These are phyloP conservation scores for Fringilla coelebs DNA, from an alignment of 2,797 vertebrate species.

Conservation along the genomic window DNA sequence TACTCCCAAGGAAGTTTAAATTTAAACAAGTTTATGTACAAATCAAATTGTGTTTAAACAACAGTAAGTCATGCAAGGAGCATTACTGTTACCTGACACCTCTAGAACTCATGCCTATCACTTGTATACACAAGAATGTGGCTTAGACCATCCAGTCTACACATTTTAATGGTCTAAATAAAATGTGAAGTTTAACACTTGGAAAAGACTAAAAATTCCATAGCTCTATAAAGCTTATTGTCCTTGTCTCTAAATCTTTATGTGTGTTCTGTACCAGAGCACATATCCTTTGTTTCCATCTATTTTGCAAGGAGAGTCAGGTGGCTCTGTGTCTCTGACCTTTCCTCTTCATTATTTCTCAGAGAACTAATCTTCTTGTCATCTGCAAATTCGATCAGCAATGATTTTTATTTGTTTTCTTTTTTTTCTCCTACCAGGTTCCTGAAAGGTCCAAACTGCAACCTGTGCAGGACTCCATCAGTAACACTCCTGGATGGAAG, in stretches of 20 bases:
- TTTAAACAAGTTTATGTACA: not conserved
- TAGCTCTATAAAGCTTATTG: not conserved
- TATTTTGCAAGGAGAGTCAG: not conserved
- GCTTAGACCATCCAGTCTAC: not conserved
- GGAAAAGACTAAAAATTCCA: not conserved
- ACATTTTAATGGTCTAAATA: not conserved
- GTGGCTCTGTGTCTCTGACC: not conserved
- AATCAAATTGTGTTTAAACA: not conserved
- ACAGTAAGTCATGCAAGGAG: not conserved
- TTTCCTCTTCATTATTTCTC: slow-evolving; percentile 35
- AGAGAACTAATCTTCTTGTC: slow-evolving; percentile 26
- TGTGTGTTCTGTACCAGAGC: not conserved
- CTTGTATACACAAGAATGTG: not conserved
- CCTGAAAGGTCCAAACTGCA: not conserved
- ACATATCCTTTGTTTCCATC: not conserved
- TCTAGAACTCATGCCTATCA: not conserved
- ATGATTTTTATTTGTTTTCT: not conserved
- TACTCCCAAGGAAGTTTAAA: not conserved
- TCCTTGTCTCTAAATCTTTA: not conserved
- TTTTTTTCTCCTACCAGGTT: not conserved
- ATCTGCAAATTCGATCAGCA: slow-evolving; percentile 31
- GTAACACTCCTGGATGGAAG: not conserved
- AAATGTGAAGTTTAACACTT: not conserved
- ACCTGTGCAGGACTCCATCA: not conserved
- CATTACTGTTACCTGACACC: not conserved